Evolutionary conservation across 2,797 vertebrate species (phyloP).

Genomic region (Phalanger gymnotis): DNA sequence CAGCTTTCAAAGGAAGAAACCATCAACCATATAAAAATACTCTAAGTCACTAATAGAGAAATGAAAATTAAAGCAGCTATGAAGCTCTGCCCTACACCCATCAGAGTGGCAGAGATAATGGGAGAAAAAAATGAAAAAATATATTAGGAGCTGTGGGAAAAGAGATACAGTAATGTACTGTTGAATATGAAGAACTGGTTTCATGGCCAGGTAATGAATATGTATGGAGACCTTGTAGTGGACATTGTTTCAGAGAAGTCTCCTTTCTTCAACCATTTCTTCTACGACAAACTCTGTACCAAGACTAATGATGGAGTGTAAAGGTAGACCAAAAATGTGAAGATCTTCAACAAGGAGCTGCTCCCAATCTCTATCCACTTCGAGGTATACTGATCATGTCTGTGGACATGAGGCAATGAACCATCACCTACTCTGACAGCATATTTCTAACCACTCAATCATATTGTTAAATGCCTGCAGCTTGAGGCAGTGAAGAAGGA

Average conservation of each 20-base stretch:
- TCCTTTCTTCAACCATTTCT: conserved; percentile 56
- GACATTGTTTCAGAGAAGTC: not conserved
- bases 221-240: not conserved
- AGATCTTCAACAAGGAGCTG: conserved; percentile 91
- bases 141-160: not conserved
- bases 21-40: not conserved
- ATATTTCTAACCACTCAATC: conserved; percentile 90
- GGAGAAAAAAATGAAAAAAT: not conserved
- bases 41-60: not conserved
- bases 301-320: not conserved
- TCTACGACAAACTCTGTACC: not conserved
- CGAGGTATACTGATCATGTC: conserved; percentile 92
- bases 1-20: not conserved
- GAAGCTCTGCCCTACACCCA: not conserved
- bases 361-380: conserved; percentile 90
- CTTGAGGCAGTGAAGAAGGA: conserved; percentile 90
- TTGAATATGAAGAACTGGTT: not conserved
- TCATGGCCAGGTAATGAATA: not conserved
- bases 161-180: not conserved
- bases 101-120: not conserved
- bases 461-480: conserved; percentile 91
- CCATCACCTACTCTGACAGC: conserved; percentile 91
- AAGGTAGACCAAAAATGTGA: conserved; percentile 77
- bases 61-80: not conserved
- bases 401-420: conserved; percentile 86